A percentile compares a stretch with the other conserved stretches of the same genome.
Conservation (phyloP, 2,888 invertebrate genomes). For the Cataglyphis rosenhaueri region DNA sequence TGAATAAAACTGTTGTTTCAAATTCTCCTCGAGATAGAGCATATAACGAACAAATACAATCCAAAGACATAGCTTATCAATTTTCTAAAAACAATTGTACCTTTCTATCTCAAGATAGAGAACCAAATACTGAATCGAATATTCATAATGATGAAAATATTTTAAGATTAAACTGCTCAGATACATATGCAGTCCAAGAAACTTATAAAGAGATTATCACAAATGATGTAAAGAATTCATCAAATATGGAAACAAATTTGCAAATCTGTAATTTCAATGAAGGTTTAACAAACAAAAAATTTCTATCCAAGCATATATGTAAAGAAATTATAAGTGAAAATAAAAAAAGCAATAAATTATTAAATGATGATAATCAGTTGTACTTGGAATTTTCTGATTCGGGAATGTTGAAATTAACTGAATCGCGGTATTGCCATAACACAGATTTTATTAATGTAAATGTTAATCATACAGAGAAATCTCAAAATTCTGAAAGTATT, state of each 20-base stretch:
- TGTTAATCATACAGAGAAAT: neutral
- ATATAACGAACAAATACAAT: slow-evolving; percentile 64
- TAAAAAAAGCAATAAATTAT: slow-evolving; percentile 43
- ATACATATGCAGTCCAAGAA: slow-evolving; percentile 22
- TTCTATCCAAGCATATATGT: slow-evolving; percentile 58
- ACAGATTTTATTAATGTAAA: neutral
- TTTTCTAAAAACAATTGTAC: slow-evolving; percentile 38
- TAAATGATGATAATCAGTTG: slow-evolving; percentile 42
- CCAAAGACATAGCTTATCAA: slow-evolving; percentile 48
- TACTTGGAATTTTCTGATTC: slow-evolving; percentile 32
- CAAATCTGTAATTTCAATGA: slow-evolving; percentile 7
- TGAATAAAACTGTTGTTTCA: slow-evolving; percentile 59
- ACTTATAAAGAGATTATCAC: slow-evolving; percentile 59
- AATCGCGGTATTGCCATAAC: slow-evolving; percentile 2
- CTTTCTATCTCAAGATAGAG: slow-evolving; percentile 21
- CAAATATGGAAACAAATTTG: slow-evolving; percentile 1
- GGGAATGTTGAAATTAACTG: slow-evolving; percentile 33
- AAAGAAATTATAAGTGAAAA: slow-evolving; percentile 51
- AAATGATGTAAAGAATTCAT: slow-evolving; percentile 42
- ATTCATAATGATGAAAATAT: slow-evolving; percentile 1
- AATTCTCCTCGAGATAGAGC: slow-evolving; percentile 69
- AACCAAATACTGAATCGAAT: neutral
- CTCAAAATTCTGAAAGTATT: neutral
- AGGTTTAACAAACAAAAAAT: neutral
- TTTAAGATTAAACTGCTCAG: neutral